A percentile compares a stretch with the other conserved stretches of the same genome.
Evolutionary conservation across 2,113 vertebrate genomes (phyloP).

Genomic region (Bufo gargarizans): DNA sequence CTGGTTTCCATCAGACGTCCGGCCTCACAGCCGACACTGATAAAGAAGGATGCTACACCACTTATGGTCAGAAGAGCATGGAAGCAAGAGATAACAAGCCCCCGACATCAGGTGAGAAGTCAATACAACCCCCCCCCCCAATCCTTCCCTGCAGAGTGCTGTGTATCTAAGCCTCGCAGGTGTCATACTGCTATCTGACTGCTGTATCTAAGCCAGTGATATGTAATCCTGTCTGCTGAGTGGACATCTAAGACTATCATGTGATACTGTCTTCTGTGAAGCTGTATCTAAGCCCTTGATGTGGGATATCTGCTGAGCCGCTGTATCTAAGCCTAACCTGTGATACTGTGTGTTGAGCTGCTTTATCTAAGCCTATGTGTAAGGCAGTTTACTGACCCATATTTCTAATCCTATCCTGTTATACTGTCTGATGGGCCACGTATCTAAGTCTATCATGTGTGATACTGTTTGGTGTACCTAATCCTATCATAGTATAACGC

Average conservation of each 20-base stretch:
- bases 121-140: not conserved
- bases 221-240: not conserved
- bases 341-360: not conserved
- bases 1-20: not conserved
- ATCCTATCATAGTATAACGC: not conserved
- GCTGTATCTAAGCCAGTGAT: not conserved
- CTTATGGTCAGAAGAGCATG: not conserved
- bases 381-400: not conserved
- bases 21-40: not conserved
- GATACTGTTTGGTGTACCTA: not conserved
- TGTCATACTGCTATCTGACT: not conserved
- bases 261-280: too few species aligned
- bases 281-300: not conserved
- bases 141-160: too few species aligned
- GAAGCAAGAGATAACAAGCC: constrained; percentile 8
- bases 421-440: not conserved
- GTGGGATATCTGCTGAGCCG: not conserved
- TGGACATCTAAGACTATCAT: not conserved
- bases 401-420: not conserved
- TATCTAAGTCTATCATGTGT: not conserved
- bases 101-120: constrained; percentile 13
- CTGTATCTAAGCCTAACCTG: not conserved
- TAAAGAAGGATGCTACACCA: not conserved
- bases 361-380: not conserved
- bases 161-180: too few species aligned